These are phyloP conservation scores for Drosophila kikkawai DNA, from an alignment of 1,140 invertebrate species.

Conservation along the genomic window DNA sequence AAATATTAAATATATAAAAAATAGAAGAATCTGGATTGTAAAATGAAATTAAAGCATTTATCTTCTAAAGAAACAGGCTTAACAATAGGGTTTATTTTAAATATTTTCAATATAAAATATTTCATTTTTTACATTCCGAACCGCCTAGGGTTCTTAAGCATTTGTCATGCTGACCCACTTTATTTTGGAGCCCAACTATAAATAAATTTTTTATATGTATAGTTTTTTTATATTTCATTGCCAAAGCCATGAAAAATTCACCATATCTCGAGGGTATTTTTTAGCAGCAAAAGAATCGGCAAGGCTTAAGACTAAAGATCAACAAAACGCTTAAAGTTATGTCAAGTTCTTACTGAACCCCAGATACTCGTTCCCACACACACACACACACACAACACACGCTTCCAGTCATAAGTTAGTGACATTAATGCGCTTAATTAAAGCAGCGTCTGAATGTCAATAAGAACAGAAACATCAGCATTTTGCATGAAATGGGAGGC, in stretches of 20 bases:
- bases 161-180: slow-evolving; percentile 6
- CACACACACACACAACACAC: neutral
- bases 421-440: slow-evolving; percentile 82
- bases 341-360: slow-evolving; percentile 54
- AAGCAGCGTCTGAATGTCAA: slow-evolving; percentile 67
- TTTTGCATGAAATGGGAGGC: slow-evolving; percentile 65
- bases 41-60: no score
- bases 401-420: slow-evolving; percentile 62
- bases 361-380: slow-evolving; percentile 23
- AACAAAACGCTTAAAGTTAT: slow-evolving; percentile 74
- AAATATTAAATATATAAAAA: no score
- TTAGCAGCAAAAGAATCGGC: slow-evolving; percentile 41
- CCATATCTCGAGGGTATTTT: neutral
- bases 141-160: neutral
- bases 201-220: neutral
- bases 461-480: slow-evolving; percentile 50
- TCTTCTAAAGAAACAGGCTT: neutral
- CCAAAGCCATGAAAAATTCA: slow-evolving; percentile 1
- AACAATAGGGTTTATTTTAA: neutral
- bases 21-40: no score
- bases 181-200: neutral
- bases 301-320: slow-evolving; percentile 70
- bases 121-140: neutral
- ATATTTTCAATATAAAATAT: neutral
- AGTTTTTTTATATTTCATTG: neutral